Evolutionary conservation across 1,140 invertebrate genomes (phyloP).

Genomic region (Eumaeus atala): DNA sequence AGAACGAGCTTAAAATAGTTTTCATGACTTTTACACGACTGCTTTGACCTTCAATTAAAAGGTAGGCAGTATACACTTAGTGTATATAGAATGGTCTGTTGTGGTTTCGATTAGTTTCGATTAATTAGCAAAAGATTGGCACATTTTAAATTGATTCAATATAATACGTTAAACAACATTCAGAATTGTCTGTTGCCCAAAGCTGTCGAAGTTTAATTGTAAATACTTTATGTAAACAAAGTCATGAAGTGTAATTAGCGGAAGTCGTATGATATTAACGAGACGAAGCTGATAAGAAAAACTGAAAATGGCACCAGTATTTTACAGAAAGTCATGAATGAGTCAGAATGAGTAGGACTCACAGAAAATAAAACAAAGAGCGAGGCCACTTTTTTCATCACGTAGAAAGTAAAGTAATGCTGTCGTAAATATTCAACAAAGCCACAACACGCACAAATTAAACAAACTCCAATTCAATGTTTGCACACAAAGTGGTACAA

Average conservation of each 20-base stretch:
- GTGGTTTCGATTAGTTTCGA: conserved; percentile 33
- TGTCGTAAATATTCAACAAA: conserved; percentile 7
- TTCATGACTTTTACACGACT: conserved; percentile 45
- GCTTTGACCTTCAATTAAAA: conserved; percentile 48
- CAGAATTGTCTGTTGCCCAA: conserved; percentile 23
- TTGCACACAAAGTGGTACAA: conserved; percentile 52
- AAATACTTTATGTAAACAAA: too few relatives aligned
- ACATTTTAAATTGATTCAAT: conserved; percentile 36
- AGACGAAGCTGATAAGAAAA: too few relatives aligned
- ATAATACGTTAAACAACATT: conserved; percentile 18
- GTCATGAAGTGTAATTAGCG: too few relatives aligned
- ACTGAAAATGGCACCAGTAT: too few relatives aligned
- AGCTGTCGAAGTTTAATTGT: background rate
- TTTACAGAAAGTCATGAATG: too few relatives aligned
- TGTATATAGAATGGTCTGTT: conserved; percentile 19
- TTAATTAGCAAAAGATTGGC: conserved; percentile 35
- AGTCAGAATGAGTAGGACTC: too few relatives aligned
- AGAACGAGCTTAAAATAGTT: conserved; percentile 54
- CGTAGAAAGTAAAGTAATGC: background rate
- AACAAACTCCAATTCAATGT: conserved; percentile 27
- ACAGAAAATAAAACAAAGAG: background rate
- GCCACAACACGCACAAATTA: conserved; percentile 33
- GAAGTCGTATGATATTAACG: too few relatives aligned
- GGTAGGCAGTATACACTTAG: conserved; percentile 13
- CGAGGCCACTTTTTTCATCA: background rate